Conservation (phyloP, 2,113 vertebrate species). For the Xyrauchen texanus region DNA sequence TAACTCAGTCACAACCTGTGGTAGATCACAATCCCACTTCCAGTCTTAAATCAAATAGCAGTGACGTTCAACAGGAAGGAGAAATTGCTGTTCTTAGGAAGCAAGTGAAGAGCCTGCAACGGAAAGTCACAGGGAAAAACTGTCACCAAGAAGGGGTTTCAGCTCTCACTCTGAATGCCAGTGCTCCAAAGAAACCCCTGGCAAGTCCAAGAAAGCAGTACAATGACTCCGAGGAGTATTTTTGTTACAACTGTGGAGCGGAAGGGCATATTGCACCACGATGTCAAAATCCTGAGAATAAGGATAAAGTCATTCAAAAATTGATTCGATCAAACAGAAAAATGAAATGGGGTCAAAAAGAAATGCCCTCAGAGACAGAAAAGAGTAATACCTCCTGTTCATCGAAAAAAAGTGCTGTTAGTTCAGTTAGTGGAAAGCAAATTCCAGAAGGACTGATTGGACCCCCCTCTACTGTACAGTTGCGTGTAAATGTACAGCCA, state of each 20-base stretch:
- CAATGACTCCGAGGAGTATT: neutral
- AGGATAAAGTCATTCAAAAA: neutral
- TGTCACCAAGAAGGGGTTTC: too few species aligned
- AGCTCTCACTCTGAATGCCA: neutral
- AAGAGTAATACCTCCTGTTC: neutral
- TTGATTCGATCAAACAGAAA: neutral
- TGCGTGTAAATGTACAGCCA: neutral
- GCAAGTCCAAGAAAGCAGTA: neutral
- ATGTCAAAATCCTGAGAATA: neutral
- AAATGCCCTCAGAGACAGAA: too few species aligned
- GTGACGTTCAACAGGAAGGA: too few species aligned
- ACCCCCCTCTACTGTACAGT: neutral
- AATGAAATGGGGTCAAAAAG: neutral
- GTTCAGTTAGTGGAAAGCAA: too few species aligned
- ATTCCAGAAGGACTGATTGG: neutral
- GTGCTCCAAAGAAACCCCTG: too few species aligned
- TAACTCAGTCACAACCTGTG: too few species aligned
- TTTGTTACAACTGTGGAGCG: conserved; percentile 18
- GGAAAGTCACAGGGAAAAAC: too few species aligned
- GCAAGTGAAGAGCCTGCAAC: neutral
- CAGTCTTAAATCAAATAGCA: too few species aligned
- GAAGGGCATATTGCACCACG: neutral
- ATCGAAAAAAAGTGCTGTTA: neutral
- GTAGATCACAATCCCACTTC: too few species aligned
- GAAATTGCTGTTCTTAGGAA: neutral